phyloP scores from a whole-genome alignment of 2,113 vertebrate species.

The Smithornis capensis region DNA sequence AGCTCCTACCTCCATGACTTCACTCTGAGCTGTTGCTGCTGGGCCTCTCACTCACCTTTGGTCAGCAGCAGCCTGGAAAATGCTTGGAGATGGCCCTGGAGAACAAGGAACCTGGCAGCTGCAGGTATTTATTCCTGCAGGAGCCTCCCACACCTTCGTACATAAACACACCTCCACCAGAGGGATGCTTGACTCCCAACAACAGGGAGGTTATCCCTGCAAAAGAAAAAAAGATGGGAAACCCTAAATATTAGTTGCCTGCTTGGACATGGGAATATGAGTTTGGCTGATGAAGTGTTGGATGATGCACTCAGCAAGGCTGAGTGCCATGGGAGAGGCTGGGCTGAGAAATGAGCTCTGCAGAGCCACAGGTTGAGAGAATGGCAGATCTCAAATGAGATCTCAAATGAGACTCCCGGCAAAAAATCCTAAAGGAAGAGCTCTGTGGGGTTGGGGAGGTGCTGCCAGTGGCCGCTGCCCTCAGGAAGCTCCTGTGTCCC shows the following conservation, averaged over 20 bases:
- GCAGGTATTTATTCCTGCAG: neutral
- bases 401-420: neutral
- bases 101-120: rapidly evolving
- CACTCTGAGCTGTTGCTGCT: neutral
- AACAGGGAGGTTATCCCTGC: rapidly evolving
- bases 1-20: neutral
- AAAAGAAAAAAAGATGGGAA: neutral
- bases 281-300: neutral
- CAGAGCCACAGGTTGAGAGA: rapidly evolving
- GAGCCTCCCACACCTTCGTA: neutral
- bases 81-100: neutral
- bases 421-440: neutral
- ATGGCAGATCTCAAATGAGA: neutral
- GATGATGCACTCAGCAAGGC: neutral
- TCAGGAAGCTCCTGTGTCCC: neutral
- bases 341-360: neutral
- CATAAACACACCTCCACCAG: neutral
- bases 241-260: neutral
- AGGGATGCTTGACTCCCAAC: neutral
- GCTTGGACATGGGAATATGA: rapidly evolving
- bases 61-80: neutral
- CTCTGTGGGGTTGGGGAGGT: neutral
- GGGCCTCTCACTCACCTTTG: neutral
- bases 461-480: rapidly evolving
- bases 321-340: neutral